Percentiles rank a stretch among this genome's conserved stretches.
Evolutionary conservation across 2,888 invertebrate genomes (phyloP).

Genomic region (Stratiomys singularior): DNA sequence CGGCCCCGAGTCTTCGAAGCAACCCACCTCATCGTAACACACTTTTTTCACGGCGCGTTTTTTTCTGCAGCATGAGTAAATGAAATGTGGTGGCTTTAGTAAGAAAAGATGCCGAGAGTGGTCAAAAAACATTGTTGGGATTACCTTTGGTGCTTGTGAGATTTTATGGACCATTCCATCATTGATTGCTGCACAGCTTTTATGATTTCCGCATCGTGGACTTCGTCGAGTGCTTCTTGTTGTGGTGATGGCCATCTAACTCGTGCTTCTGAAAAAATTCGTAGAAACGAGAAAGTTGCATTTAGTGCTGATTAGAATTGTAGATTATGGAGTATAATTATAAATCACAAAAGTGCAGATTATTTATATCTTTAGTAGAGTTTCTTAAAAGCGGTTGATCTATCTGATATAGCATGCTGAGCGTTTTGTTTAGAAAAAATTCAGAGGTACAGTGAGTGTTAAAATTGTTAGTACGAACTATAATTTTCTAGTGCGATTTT

Average conservation of each 20-base stretch:
- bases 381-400: too few species aligned
- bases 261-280: slow-evolving; percentile 49
- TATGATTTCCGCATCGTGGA: slow-evolving; percentile 70
- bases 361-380: too few species aligned
- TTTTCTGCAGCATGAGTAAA: slow-evolving; percentile 66
- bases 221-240: slow-evolving; percentile 78
- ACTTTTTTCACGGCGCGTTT: slow-evolving; percentile 84
- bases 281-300: too few species aligned
- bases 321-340: too few species aligned
- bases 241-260: slow-evolving; percentile 67
- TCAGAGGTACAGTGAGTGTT: too few species aligned
- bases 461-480: too few species aligned
- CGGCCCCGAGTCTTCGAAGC: slow-evolving; percentile 91
- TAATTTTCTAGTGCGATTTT: too few species aligned
- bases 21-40: slow-evolving; percentile 90
- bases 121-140: neutral
- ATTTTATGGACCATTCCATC: slow-evolving; percentile 71
- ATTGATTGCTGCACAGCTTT: slow-evolving; percentile 79
- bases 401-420: too few species aligned
- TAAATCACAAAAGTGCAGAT: too few species aligned
- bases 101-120: neutral
- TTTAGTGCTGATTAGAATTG: too few species aligned
- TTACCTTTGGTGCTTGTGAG: slow-evolving; percentile 69
- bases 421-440: too few species aligned
- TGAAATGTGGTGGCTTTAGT: neutral